Base-by-base conservation (phyloP, 2,888 invertebrate genomes). In the Chrysolina haemoptera region DNA sequence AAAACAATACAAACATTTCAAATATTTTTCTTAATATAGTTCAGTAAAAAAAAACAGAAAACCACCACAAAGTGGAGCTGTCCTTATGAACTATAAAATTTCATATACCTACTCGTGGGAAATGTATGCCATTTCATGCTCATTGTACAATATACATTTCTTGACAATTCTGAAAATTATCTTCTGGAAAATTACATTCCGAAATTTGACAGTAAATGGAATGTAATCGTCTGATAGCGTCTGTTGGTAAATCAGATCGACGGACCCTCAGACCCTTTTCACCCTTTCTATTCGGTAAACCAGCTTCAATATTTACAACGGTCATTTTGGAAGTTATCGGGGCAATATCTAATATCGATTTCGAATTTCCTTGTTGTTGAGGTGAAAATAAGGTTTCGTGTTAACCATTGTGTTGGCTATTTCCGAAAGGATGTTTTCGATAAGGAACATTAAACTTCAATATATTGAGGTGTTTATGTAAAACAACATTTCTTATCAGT, bases 301-400 rank as follows among this genome's bases (percentile, higher is more conserved):
- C 53, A 50, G 16, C 20, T 9, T 18, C 50, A 53, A 53, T 53
- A 53, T 53, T 53, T 53, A 53, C 53, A 53, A 53, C 20, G 53
- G 53, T 53, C 53, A 53, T 53, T 53, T 53, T 20, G 11, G 20
- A 53, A 53, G 53, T 53, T 53, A 53, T 53, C 53, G 10, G 20
- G 53, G 53, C 53, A 53, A 53, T 53, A 53, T 53, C 53, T 20
- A 18, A 20, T 18, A 53, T 53, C 53, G 20, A 53, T 20, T 53
- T 20, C 11, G 10, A 53, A 20, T 53, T 53, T 53, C 20, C 53
- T 53, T 20, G 20, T 53, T 53, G 53, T 53, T 53, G 20, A 20
- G 20, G 53, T 10, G 53, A 20, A 53, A 20, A 53, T 53, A 22
- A 20, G 53, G 22, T 53, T 53, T 12, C 18, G 18, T 18, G 53